Evolutionary conservation across 2,113 vertebrate genomes (phyloP).

Genomic region (Alces alces): DNA sequence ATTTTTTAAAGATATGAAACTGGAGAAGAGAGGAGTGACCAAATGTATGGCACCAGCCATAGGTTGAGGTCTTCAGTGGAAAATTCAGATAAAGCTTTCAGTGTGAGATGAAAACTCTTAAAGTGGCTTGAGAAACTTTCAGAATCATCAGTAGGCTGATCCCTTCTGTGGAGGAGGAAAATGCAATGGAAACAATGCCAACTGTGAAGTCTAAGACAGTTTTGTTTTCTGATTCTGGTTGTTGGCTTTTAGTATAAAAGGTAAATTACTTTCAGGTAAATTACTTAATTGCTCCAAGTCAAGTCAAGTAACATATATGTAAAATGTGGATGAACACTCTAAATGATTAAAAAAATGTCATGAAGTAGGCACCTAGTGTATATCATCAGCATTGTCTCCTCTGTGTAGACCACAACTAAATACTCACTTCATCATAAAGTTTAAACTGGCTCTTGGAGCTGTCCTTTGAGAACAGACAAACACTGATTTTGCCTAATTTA

Average conservation of each 20-base stretch:
- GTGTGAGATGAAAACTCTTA: neutral
- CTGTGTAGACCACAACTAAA: neutral
- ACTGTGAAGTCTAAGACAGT: neutral
- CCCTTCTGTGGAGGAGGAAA: neutral
- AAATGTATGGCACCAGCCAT: neutral
- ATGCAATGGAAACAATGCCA: neutral
- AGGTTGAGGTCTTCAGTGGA: neutral
- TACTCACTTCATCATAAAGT: neutral
- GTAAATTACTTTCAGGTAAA: neutral
- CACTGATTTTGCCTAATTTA: neutral
- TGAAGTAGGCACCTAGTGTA: neutral
- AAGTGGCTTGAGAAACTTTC: neutral
- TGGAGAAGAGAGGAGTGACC: neutral
- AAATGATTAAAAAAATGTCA: neutral
- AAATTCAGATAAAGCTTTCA: slow-evolving; percentile 1
- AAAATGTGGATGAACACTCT: neutral
- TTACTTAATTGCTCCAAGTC: neutral
- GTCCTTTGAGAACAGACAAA: neutral
- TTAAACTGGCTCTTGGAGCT: neutral
- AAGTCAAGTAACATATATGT: neutral
- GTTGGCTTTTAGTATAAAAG: neutral
- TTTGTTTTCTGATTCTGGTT: neutral
- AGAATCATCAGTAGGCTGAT: neutral
- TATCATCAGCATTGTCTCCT: neutral
- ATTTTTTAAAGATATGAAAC: slow-evolving; percentile 21